Base-by-base conservation (phyloP, 2,113 vertebrate species). In the Aspidoscelis tigris region DNA sequence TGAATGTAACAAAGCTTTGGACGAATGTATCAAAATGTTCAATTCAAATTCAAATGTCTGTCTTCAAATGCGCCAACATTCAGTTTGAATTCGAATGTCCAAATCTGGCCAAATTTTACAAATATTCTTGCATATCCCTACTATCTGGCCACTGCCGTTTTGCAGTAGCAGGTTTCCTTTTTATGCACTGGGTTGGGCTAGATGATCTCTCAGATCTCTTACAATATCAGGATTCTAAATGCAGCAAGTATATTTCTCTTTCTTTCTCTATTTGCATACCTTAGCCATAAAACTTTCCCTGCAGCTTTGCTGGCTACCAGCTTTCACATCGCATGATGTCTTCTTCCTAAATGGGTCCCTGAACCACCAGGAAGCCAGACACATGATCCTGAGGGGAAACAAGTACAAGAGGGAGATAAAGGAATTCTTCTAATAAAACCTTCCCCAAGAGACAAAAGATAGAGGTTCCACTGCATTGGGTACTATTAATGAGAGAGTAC, bases 401-500 rank as follows among this genome's bases (percentile, higher is more conserved):
- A 53, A 84, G 76, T 50, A 82, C 43, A 84, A 78, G 41, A 65
- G 20, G 21, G 61, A 81, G 74, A 77, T 21, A 71, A 85, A 85
- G 7, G 41, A 88, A 5, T 3, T 75, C 3, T 83, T 70, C 82
- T 85, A 78, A 82, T 87, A 44, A 72, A 65, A 0, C n/a, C 26
- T 79, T 93, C 89, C 12, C 0, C 12, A 81, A 86, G 80, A 91
- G 77, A 8, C 14, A 24, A 77, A 1, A 0, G 69, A 4, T 33
- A 71, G 58, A 64, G 86, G 22, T 84, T 89, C 16, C 73, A 89
- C 77, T 84, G 68, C 18, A 84, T 1, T 70, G 75, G 4, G 16
- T 0, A 2, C 78, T 75, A 33, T 82, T 87, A 86, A 84, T 81
- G 86, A 89, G 88, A 88, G 65, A 61, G 74, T 87, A 58, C 55